Evolutionary conservation across 2,888 invertebrate species (phyloP).

Genomic region (Platypus cylindrus): DNA sequence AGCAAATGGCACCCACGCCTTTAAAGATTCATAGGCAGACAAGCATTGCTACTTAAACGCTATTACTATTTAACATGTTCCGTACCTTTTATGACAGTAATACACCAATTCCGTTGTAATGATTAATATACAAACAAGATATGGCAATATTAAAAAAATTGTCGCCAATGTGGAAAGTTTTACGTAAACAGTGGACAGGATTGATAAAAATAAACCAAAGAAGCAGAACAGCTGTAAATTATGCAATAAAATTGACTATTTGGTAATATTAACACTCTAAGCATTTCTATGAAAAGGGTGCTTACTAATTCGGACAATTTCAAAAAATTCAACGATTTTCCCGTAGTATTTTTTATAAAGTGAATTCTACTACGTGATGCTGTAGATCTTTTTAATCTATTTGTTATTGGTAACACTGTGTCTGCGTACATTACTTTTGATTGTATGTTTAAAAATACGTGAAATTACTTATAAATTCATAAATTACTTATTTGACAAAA

Average conservation of each 20-base stretch:
- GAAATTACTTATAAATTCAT: too few species aligned
- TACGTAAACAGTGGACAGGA: conserved; percentile 1
- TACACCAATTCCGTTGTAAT: conserved; percentile 8
- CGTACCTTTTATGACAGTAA: conserved; percentile 7
- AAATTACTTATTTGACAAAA: too few species aligned
- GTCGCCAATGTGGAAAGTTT: conserved; percentile 1
- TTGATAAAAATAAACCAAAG: conserved; percentile 4
- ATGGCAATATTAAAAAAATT: conserved; percentile 3
- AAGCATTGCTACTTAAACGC: background rate
- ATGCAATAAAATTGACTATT: too few species aligned
- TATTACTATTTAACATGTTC: conserved; percentile 3
- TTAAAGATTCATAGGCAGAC: too few species aligned
- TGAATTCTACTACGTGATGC: conserved; percentile 6
- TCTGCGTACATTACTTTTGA: conserved; percentile 13
- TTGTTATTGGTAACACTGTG: conserved; percentile 8
- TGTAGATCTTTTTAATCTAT: conserved; percentile 8
- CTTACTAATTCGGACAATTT: conserved; percentile 13
- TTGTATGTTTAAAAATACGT: too few species aligned
- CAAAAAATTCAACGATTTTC: conserved; percentile 7
- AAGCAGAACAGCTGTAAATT: conserved; percentile 6
- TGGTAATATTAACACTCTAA: too few species aligned
- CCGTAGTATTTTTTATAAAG: conserved; percentile 10
- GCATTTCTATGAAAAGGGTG: too few species aligned
- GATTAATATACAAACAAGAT: conserved; percentile 3
- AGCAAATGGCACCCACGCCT: too few species aligned